phyloP scores from a whole-genome alignment of 2,797 vertebrate genomes.

The Alosa sapidissima region DNA sequence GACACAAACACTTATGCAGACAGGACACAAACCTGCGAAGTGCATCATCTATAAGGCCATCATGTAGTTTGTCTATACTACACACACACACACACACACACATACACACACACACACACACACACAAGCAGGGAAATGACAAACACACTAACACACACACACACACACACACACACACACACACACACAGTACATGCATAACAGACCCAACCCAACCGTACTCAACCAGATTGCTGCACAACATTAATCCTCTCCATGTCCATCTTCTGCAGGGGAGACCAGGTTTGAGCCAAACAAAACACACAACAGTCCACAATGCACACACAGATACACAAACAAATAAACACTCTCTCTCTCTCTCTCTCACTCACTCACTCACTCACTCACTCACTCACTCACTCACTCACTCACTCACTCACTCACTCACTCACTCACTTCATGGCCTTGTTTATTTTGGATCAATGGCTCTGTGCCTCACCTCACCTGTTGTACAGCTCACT shows the following conservation, averaged over 20 bases:
- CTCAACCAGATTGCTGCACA: background rate
- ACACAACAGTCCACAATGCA: slow-evolving; percentile 14
- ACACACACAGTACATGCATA: background rate
- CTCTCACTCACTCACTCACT: too few species aligned
- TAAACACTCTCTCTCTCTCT: background rate
- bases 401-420: background rate
- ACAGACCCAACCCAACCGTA: background rate
- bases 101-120: too few species aligned
- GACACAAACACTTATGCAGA: background rate
- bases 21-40: background rate
- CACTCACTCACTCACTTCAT: background rate
- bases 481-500: background rate
- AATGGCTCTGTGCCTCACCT: background rate
- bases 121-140: too few species aligned
- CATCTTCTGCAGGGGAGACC: background rate
- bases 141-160: slow-evolving; percentile 23
- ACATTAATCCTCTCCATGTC: background rate
- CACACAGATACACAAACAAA: background rate
- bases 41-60: slow-evolving; percentile 75
- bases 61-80: slow-evolving; percentile 93
- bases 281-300: background rate
- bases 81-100: background rate
- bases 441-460: background rate
- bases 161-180: background rate
- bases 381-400: background rate